phyloP scores from a whole-genome alignment of 1,140 invertebrate species.

The Neuroterus valhalla region DNA sequence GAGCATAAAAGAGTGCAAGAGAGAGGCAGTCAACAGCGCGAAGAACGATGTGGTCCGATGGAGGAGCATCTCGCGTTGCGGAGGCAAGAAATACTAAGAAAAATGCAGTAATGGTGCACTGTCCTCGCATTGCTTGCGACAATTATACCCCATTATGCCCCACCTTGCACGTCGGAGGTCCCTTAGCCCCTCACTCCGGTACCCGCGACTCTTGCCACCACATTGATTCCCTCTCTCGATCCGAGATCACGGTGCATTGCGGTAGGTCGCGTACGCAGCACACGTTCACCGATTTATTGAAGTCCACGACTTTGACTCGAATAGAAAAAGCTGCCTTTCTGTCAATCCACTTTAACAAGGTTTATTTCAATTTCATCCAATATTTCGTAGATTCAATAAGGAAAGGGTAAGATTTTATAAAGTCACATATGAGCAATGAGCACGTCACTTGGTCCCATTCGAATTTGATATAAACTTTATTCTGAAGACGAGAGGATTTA shows the following conservation, averaged over 20 bases:
- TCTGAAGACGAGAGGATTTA: too few relatives aligned
- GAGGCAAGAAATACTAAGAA: conserved; percentile 67
- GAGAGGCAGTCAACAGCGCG: conserved; percentile 38
- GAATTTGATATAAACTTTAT: too few relatives aligned
- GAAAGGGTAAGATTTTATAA: too few relatives aligned
- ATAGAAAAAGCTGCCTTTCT: too few relatives aligned
- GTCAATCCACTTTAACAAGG: too few relatives aligned
- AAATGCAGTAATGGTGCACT: conserved; percentile 75
- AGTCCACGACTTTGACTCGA: conserved; percentile 36
- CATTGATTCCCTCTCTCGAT: conserved; percentile 44
- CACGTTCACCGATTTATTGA: conserved; percentile 64
- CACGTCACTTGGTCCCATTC: too few relatives aligned
- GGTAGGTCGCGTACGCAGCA: conserved; percentile 68
- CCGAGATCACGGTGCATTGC: conserved; percentile 61
- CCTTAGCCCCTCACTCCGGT: conserved; percentile 39
- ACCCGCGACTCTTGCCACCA: conserved; percentile 39
- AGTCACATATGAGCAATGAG: too few relatives aligned
- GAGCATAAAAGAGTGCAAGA: conserved; percentile 46
- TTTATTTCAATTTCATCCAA: too few relatives aligned
- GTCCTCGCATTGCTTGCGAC: conserved; percentile 74
- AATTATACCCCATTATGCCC: conserved; percentile 75
- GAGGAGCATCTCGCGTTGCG: conserved; percentile 58
- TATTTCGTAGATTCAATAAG: too few relatives aligned
- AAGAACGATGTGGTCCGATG: conserved; percentile 38
- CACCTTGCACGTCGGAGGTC: conserved; percentile 45